Percentiles rank a stretch among this genome's conserved stretches.
phyloP scores from a whole-genome alignment of 2,888 invertebrate species.

The Pachymerium ferrugineum region DNA sequence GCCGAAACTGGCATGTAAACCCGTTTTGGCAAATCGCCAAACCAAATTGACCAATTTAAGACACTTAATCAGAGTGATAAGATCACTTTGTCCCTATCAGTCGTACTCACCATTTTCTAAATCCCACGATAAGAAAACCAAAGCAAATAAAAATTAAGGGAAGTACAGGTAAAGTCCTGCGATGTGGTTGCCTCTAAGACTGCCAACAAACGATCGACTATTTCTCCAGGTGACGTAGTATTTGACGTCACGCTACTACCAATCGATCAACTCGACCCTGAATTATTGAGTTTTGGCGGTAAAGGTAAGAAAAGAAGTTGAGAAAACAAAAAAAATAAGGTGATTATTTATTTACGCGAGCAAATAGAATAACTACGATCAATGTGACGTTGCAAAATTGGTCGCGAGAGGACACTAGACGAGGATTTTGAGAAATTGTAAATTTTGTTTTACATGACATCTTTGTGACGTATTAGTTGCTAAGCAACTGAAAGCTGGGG shows the following conservation, averaged over 20 bases:
- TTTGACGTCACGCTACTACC: neutral
- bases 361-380: no score
- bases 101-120: slow-evolving; percentile 11
- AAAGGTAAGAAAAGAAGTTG: neutral
- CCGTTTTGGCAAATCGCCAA: slow-evolving; percentile 9
- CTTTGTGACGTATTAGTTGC: no score
- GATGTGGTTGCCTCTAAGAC: neutral
- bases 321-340: no score
- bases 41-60: neutral
- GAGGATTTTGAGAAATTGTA: no score
- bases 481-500: no score
- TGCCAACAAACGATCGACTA: neutral
- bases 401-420: no score
- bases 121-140: neutral
- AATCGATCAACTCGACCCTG: slow-evolving; percentile 9
- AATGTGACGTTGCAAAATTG: no score
- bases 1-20: no score
- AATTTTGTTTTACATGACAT: no score
- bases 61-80: slow-evolving; percentile 21
- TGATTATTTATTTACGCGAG: no score
- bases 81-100: neutral
- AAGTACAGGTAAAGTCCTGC: slow-evolving; percentile 17
- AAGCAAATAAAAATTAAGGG: neutral
- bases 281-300: slow-evolving; percentile 16
- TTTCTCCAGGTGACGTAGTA: neutral